A percentile compares a stretch with the other conserved stretches of the same genome.
Conservation (phyloP, 2,113 vertebrate species). For the Nematolebias whitei region DNA sequence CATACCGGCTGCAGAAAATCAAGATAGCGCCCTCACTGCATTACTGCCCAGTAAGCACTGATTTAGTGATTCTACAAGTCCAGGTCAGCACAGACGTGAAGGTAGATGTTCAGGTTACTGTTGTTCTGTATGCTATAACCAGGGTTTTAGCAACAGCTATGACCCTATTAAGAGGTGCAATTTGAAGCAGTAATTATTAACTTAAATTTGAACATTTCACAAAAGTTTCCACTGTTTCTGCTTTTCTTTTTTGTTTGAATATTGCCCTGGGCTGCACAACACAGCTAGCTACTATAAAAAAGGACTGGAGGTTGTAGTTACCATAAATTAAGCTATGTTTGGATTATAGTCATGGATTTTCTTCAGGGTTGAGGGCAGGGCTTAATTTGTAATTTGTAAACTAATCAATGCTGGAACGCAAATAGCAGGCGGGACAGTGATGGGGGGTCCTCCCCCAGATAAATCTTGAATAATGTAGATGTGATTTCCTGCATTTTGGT, state of each 20-base stretch:
- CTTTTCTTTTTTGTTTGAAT: neutral
- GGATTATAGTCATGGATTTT: neutral
- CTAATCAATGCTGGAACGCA: too few relatives aligned
- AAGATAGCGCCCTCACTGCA: neutral
- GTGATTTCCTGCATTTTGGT: too few relatives aligned
- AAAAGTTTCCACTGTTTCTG: neutral
- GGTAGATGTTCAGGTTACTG: neutral
- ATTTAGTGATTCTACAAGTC: neutral
- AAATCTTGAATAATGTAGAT: too few relatives aligned
- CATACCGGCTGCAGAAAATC: conserved; percentile 6
- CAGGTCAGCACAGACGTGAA: neutral
- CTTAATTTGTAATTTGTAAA: too few relatives aligned
- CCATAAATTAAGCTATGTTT: neutral
- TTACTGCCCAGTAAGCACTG: neutral
- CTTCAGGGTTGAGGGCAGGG: neutral
- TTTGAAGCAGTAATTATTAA: neutral
- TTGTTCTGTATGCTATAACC: neutral
- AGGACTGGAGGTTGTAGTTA: neutral
- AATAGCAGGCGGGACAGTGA: too few relatives aligned
- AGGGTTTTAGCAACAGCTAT: neutral
- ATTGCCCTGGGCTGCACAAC: neutral
- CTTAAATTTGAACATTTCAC: neutral
- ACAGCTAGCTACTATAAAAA: too few relatives aligned
- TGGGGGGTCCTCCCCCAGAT: too few relatives aligned
- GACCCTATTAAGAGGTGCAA: neutral